Percentiles rank a stretch among this genome's conserved stretches.
phyloP scores from a whole-genome alignment of 2,797 vertebrate species.

The Gymnoscopelus microlampas region DNA sequence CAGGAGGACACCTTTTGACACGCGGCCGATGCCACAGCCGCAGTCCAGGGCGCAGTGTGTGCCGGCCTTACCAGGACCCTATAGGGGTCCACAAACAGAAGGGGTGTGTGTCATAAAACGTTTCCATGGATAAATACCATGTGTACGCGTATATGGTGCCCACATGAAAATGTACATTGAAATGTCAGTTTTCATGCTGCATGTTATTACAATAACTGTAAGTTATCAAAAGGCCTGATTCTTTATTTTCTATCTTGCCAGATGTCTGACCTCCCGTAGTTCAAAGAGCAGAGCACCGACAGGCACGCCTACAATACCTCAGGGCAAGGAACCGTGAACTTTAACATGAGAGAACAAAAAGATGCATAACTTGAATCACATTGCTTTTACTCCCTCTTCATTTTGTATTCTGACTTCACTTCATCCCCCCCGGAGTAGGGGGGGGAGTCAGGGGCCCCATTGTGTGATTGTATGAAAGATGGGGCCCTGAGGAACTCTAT shows the following conservation, averaged over 20 bases:
- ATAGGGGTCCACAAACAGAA: constrained; percentile 11
- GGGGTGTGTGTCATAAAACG: no score
- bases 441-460: constrained; percentile 23
- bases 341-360: constrained; percentile 40
- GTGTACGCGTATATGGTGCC: not conserved
- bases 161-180: not conserved
- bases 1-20: constrained; percentile 91
- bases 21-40: constrained; percentile 92
- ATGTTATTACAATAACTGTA: constrained; percentile 35
- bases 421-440: constrained; percentile 43
- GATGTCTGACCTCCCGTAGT: constrained; percentile 47
- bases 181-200: constrained; percentile 28
- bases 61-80: constrained; percentile 90
- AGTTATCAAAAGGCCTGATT: constrained; percentile 1
- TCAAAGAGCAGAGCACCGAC: constrained; percentile 38
- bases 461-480: constrained; percentile 61
- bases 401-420: constrained; percentile 67
- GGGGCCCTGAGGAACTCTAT: constrained; percentile 60
- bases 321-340: constrained; percentile 49
- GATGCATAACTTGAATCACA: constrained; percentile 52
- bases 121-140: not conserved
- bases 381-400: constrained; percentile 51
- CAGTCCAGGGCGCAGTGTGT: constrained; percentile 90
- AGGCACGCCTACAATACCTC: constrained; percentile 38
- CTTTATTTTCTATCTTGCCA: constrained; percentile 31